Conservation (phyloP, 2,113 vertebrate genomes). For the Eulemur macaco region DNA sequence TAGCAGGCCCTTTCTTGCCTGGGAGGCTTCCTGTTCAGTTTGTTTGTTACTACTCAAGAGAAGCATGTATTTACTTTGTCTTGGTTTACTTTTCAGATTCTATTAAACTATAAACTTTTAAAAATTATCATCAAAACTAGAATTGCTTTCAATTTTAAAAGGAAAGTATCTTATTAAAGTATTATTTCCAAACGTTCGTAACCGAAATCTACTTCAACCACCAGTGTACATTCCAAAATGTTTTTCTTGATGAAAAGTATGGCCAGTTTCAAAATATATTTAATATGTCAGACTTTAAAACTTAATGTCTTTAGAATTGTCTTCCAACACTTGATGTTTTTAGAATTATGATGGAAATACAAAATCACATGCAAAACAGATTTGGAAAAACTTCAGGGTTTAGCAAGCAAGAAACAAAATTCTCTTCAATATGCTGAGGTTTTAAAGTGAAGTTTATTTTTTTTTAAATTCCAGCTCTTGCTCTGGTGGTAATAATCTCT, state of each 20-base stretch:
- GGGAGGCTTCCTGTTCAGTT: background rate
- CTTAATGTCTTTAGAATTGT: background rate
- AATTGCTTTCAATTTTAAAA: constrained; percentile 29
- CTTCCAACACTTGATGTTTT: constrained; percentile 8
- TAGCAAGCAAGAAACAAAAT: constrained; percentile 21
- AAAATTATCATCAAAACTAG: background rate
- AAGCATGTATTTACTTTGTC: background rate
- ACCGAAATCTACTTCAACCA: constrained; percentile 32
- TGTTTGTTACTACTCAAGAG: background rate
- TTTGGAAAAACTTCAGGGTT: background rate
- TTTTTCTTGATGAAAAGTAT: constrained; percentile 1
- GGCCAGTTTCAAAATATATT: background rate
- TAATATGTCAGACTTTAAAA: constrained; percentile 38
- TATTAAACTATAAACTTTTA: background rate
- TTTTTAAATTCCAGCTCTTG: background rate
- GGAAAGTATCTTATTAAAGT: constrained; percentile 36
- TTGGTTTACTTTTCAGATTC: constrained; percentile 1
- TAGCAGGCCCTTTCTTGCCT: background rate
- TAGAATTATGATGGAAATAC: constrained; percentile 39
- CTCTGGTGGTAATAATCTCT: background rate
- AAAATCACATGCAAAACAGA: constrained; percentile 36
- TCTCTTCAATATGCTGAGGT: constrained; percentile 3
- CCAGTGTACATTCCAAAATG: background rate
- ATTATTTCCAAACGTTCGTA: constrained; percentile 6
- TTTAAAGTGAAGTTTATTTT: background rate